These are phyloP conservation scores for Harpalus rufipes DNA, from an alignment of 2,888 invertebrate genomes.

Conservation along the genomic window DNA sequence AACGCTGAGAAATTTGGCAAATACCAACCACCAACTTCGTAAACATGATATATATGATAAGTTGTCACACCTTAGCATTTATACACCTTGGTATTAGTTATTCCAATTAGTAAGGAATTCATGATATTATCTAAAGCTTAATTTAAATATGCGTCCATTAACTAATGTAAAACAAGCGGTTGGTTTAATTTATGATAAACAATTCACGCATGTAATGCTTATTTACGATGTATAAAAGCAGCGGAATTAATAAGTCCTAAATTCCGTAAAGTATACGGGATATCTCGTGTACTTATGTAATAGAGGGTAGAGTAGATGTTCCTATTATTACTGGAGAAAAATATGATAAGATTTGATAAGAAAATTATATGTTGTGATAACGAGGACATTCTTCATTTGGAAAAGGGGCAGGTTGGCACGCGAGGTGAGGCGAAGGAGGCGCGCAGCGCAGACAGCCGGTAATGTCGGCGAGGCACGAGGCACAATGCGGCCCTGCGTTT, in stretches of 20 bases:
- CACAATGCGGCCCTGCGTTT: conserved; percentile 50
- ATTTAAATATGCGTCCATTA: conserved; percentile 21
- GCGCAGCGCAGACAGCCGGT: conserved; percentile 16
- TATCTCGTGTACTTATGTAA: conserved; percentile 40
- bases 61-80: no score
- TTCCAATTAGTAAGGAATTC: background rate
- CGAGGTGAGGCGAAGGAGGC: conserved; percentile 34
- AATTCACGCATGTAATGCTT: conserved; percentile 34
- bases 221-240: conserved; percentile 42
- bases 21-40: no score
- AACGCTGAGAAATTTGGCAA: no score
- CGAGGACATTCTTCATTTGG: conserved; percentile 68
- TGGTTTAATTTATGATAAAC: conserved; percentile 42
- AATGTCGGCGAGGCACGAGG: conserved; percentile 62
- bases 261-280: conserved; percentile 14
- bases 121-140: conserved; percentile 1
- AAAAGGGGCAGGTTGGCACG: conserved; percentile 65
- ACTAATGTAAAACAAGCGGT: conserved; percentile 13
- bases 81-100: background rate
- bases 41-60: no score
- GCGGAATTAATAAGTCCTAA: conserved; percentile 12
- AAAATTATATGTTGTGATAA: conserved; percentile 68
- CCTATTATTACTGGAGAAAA: conserved; percentile 59
- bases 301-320: conserved; percentile 33
- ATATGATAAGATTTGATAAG: conserved; percentile 67